Percentiles rank a stretch among this genome's conserved stretches.
These are phyloP conservation scores for Melanotaenia maccullochi DNA, from an alignment of 2,797 vertebrate species.

Conservation along the genomic window DNA sequence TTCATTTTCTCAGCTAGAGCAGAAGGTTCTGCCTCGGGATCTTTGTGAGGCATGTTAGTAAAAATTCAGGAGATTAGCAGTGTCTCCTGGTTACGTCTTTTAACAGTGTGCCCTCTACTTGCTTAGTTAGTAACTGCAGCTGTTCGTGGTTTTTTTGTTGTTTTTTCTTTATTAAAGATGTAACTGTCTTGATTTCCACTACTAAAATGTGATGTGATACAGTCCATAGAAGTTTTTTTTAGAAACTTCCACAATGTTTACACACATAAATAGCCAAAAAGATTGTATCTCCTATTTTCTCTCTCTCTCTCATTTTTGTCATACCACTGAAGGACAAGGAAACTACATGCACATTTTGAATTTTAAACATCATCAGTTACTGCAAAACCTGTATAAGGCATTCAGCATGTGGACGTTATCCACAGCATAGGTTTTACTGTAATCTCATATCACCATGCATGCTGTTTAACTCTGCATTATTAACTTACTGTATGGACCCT, in stretches of 20 bases:
- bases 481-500: neutral
- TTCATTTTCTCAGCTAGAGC: neutral
- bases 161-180: neutral
- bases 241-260: neutral
- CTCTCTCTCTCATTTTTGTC: too few relatives aligned
- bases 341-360: too few relatives aligned
- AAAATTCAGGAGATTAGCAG: neutral
- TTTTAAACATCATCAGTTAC: neutral
- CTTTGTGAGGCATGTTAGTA: conserved; percentile 16
- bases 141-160: neutral
- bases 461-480: neutral
- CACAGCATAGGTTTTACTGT: neutral
- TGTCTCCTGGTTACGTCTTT: neutral
- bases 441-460: neutral
- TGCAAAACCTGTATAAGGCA: neutral
- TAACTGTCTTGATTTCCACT: neutral
- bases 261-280: neutral
- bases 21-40: neutral
- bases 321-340: too few relatives aligned
- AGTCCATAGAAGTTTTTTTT: neutral
- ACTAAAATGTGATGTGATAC: neutral
- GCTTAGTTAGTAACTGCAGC: conserved; percentile 24
- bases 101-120: conserved; percentile 26
- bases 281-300: too few relatives aligned
- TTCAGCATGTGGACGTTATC: neutral